Percentiles rank a stretch among this genome's conserved stretches.
Evolutionary conservation across 2,888 invertebrate species (phyloP).

Genomic region (Bellardia bayeri): DNA sequence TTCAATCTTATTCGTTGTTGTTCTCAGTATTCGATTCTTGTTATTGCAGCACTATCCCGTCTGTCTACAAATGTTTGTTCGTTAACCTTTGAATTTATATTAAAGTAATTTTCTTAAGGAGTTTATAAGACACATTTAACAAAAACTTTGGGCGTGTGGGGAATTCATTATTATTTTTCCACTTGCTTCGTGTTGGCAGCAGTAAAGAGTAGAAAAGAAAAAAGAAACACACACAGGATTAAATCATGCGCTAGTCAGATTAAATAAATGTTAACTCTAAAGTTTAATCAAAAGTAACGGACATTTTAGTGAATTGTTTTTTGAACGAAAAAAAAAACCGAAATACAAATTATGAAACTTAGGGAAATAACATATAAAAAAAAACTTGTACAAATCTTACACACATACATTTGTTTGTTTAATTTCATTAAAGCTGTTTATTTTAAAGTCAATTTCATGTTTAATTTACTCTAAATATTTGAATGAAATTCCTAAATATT

Average conservation of each 20-base stretch:
- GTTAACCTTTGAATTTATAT: conserved; percentile 14
- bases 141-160: conserved; percentile 52
- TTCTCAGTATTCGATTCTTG: conserved; percentile 15
- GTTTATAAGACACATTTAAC: conserved; percentile 26
- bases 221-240: conserved; percentile 35
- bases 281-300: conserved; percentile 44
- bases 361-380: background rate
- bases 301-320: conserved; percentile 1
- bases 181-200: background rate
- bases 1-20: too few species aligned
- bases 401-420: background rate
- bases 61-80: background rate
- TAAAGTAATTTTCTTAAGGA: conserved; percentile 4
- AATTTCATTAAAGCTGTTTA: background rate
- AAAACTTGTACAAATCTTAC: background rate
- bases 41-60: conserved; percentile 35
- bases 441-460: too few species aligned
- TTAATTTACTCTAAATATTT: too few species aligned
- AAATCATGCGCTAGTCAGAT: conserved; percentile 50
- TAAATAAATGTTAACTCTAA: conserved; percentile 5
- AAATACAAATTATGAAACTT: background rate
- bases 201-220: background rate
- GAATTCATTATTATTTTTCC: conserved; percentile 56
- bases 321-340: background rate
- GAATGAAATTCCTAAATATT: background rate